Percentiles rank a stretch among this genome's conserved stretches.
Conservation (phyloP, 2,113 vertebrate species). For the Aspiorhynchus laticeps region DNA sequence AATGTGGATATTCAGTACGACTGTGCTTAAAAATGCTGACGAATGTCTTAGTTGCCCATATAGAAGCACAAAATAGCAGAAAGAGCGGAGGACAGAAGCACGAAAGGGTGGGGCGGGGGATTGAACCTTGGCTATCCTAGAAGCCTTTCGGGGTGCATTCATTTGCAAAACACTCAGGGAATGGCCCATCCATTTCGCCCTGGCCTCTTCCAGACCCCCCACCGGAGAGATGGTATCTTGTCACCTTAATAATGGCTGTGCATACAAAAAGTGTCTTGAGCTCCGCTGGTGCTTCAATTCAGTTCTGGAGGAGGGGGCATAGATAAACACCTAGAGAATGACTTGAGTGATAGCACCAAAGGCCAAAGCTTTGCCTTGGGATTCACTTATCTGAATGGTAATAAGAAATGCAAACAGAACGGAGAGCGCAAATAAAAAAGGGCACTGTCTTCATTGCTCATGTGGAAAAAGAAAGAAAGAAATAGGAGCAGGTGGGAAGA, state of each 20-base stretch:
- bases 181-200: slow-evolving; percentile 66
- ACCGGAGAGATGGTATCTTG: slow-evolving; percentile 64
- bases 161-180: slow-evolving; percentile 73
- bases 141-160: slow-evolving; percentile 73
- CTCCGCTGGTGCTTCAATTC: slow-evolving; percentile 53
- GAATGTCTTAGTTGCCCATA: slow-evolving; percentile 17
- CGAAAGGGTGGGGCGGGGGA: slow-evolving; percentile 50
- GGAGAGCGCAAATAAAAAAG: slow-evolving; percentile 54
- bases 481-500: slow-evolving; percentile 37
- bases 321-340: slow-evolving; percentile 61
- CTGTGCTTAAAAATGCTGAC: slow-evolving; percentile 49
- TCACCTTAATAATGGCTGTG: slow-evolving; percentile 65
- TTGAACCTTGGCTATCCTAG: slow-evolving; percentile 70
- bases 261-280: slow-evolving; percentile 61
- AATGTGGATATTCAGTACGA: slow-evolving; percentile 15
- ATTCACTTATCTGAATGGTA: slow-evolving; percentile 61
- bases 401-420: slow-evolving; percentile 57
- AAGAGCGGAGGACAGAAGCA: slow-evolving; percentile 53
- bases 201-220: slow-evolving; percentile 65
- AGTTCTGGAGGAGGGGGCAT: slow-evolving; percentile 43
- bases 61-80: slow-evolving; percentile 31
- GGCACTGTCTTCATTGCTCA: slow-evolving; percentile 59
- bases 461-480: slow-evolving; percentile 50
- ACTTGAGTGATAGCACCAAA: slow-evolving; percentile 63
- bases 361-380: slow-evolving; percentile 58